Percentiles rank a stretch among this genome's conserved stretches.
Evolutionary conservation across 92 coral and sea anemone genomes (phyloP).

Genomic region (Plumapathes pennacea): DNA sequence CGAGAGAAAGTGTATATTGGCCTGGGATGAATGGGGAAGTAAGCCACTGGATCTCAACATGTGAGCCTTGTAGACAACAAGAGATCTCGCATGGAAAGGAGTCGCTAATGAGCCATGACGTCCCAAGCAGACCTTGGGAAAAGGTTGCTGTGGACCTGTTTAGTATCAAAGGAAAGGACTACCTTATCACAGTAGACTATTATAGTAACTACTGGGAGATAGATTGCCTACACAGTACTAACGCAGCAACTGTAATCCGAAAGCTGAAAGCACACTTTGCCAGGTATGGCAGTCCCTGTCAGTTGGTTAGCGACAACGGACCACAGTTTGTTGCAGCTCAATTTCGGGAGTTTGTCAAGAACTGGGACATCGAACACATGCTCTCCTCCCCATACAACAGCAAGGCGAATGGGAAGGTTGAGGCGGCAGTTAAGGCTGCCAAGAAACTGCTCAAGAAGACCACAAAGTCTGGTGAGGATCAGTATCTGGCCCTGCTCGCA

Average conservation of each 20-base stretch:
- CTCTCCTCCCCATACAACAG: no score
- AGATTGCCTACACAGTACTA: constrained; percentile 2
- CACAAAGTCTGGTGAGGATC: neutral
- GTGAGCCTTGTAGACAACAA: neutral
- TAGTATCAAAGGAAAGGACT: constrained; percentile 1
- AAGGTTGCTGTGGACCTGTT: constrained; percentile 4
- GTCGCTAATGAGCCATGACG: constrained; percentile 4
- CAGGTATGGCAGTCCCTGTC: no score
- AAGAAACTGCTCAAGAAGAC: neutral
- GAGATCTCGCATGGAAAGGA: constrained; percentile 6
- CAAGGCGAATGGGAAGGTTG: no score
- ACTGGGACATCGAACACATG: neutral
- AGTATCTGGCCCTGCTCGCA: no score
- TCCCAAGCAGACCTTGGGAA: neutral
- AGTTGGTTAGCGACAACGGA: neutral
- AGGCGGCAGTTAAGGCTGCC: neutral
- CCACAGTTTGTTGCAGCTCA: neutral
- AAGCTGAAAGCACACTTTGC: no score
- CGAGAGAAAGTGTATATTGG: constrained; percentile 8
- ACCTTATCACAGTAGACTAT: neutral
- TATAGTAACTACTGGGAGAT: constrained; percentile 5
- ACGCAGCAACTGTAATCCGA: no score
- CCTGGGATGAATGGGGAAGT: constrained; percentile 15
- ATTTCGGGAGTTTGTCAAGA: neutral
- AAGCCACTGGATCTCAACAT: neutral